phyloP scores from a whole-genome alignment of 2,888 invertebrate species.

The Gymnoscelis rufifasciata region DNA sequence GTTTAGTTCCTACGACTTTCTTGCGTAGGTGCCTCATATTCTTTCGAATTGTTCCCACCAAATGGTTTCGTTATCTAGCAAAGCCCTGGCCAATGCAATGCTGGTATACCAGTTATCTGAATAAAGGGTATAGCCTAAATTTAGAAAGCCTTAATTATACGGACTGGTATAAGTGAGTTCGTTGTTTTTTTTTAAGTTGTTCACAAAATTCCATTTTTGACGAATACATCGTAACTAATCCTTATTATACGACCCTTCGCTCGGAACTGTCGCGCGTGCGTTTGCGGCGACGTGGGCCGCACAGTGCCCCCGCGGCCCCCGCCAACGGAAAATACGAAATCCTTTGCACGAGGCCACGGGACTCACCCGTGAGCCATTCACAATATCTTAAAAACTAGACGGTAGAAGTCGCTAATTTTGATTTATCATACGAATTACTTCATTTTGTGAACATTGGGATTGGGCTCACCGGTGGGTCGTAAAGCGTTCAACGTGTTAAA shows the following conservation, averaged over 20 bases:
- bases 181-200: no score
- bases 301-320: no score
- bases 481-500: no score
- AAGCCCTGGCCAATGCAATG: not conserved
- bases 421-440: constrained; percentile 10
- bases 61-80: constrained; percentile 18
- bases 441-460: constrained; percentile 20
- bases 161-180: constrained; percentile 19
- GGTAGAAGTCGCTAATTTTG: constrained; percentile 16
- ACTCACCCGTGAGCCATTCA: no score
- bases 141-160: not conserved
- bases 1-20: constrained; percentile 23
- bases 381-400: constrained; percentile 7
- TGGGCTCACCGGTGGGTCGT: constrained; percentile 6
- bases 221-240: no score
- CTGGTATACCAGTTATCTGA: constrained; percentile 36
- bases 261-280: no score
- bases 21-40: constrained; percentile 40
- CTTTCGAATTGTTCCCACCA: constrained; percentile 24
- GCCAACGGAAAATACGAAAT: no score
- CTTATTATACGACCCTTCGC: no score
- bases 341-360: no score
- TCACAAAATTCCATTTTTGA: no score
- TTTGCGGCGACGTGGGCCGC: no score
- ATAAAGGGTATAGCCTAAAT: constrained; percentile 2